A percentile compares a stretch with the other conserved stretches of the same genome.
phyloP scores from a whole-genome alignment of 2,797 vertebrate genomes.

The Bryconaethiops microstoma region DNA sequence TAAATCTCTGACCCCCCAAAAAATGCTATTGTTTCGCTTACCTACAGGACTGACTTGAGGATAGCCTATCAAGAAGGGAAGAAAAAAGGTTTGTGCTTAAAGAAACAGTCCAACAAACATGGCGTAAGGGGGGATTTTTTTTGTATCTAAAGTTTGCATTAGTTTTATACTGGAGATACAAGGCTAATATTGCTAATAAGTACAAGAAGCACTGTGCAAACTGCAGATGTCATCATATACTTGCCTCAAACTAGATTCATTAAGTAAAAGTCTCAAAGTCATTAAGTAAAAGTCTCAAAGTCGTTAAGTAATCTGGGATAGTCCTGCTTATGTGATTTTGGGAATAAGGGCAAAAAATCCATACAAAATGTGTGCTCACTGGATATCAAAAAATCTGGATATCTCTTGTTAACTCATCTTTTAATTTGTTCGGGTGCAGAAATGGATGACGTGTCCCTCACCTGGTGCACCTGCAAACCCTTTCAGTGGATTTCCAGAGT shows the following conservation, averaged over 20 bases:
- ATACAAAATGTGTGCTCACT: no score
- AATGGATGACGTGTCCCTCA: constrained; percentile 50
- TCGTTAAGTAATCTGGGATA: no score
- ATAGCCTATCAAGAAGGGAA: constrained; percentile 64
- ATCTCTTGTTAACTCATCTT: no score
- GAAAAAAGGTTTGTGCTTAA: not conserved
- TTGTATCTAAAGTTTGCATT: no score
- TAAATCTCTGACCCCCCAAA: not conserved
- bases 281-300: no score
- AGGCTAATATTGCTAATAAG: not conserved
- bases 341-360: no score
- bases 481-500: constrained; percentile 67
- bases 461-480: constrained; percentile 92
- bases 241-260: no score
- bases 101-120: not conserved
- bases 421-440: not conserved
- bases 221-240: no score
- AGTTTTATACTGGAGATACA: not conserved
- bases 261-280: no score
- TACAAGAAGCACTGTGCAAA: no score
- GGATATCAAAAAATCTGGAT: not conserved
- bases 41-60: constrained; percentile 60
- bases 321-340: not conserved
- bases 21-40: no score
- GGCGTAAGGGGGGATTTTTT: no score